Evolutionary conservation across 2,113 vertebrate genomes (phyloP).

Genomic region (Syngnathus typhle): DNA sequence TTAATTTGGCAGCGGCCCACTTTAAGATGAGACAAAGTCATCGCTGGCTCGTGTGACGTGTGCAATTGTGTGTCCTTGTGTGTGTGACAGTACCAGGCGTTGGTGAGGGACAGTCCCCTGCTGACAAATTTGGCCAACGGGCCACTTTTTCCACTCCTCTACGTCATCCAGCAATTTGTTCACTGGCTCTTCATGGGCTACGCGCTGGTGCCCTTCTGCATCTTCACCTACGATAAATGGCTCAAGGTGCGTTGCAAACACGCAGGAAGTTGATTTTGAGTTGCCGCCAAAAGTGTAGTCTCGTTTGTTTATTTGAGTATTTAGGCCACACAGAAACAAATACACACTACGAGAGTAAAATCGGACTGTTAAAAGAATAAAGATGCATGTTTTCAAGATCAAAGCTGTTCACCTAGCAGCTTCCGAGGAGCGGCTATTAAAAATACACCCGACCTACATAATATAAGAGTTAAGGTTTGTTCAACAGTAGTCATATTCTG

Average conservation of each 20-base stretch:
- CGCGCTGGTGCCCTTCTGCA: slow-evolving; percentile 86
- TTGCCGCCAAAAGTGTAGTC: too few relatives aligned
- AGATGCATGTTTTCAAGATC: too few relatives aligned
- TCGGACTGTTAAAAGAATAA: background rate
- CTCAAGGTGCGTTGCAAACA: slow-evolving; percentile 73
- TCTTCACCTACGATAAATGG: slow-evolving; percentile 96
- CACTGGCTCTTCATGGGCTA: slow-evolving; percentile 98
- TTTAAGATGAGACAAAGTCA: background rate
- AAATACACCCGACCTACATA: too few relatives aligned
- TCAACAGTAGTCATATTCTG: too few relatives aligned
- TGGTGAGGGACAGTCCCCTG: slow-evolving; percentile 79
- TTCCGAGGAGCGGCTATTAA: background rate
- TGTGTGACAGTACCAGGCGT: slow-evolving; percentile 64
- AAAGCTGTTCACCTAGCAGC: too few relatives aligned
- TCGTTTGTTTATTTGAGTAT: too few relatives aligned
- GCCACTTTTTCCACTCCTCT: slow-evolving; percentile 76
- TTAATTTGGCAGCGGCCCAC: slow-evolving; percentile 7
- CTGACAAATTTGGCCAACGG: slow-evolving; percentile 72
- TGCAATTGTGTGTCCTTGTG: slow-evolving; percentile 19
- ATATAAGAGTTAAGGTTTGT: too few relatives aligned
- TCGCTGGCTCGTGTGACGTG: background rate
- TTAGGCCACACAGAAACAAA: background rate
- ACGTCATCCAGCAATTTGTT: slow-evolving; percentile 80
- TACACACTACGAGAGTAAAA: background rate
- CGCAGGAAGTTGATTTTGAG: too few relatives aligned